Evolutionary conservation across 53 echinoderm and acorn worm species (phyloP).

Genomic region (Zoroaster sp.): DNA sequence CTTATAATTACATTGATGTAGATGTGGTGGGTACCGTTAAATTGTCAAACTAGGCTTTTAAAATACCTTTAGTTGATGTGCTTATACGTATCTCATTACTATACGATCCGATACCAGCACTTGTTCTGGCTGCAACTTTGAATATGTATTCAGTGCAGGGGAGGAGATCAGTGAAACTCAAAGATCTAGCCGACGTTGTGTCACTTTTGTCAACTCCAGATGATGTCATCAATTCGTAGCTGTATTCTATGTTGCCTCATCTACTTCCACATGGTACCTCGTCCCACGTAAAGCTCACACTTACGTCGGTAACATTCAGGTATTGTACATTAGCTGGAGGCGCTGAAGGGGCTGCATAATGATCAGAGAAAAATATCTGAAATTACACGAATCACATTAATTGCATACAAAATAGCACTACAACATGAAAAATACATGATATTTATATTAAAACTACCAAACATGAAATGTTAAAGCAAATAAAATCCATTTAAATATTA

Average conservation of each 20-base stretch:
- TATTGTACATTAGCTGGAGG: background rate
- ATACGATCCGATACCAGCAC: background rate
- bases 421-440: too few species aligned
- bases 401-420: too few species aligned
- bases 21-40: too few species aligned
- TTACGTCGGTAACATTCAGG: background rate
- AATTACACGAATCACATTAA: too few species aligned
- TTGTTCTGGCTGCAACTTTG: background rate
- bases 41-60: too few species aligned
- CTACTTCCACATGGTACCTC: slow-evolving; percentile 1
- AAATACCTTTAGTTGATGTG: background rate
- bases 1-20: too few species aligned
- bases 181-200: background rate
- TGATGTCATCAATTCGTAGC: background rate
- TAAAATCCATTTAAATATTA: too few species aligned
- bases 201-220: background rate
- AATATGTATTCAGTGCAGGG: background rate
- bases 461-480: too few species aligned
- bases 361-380: too few species aligned
- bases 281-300: background rate
- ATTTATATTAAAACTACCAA: too few species aligned
- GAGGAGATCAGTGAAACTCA: background rate
- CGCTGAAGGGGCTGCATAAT: background rate
- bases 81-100: background rate
- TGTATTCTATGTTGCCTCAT: background rate